Evolutionary conservation across 2,113 vertebrate species (phyloP).

Genomic region (Pseudonaja textilis): DNA sequence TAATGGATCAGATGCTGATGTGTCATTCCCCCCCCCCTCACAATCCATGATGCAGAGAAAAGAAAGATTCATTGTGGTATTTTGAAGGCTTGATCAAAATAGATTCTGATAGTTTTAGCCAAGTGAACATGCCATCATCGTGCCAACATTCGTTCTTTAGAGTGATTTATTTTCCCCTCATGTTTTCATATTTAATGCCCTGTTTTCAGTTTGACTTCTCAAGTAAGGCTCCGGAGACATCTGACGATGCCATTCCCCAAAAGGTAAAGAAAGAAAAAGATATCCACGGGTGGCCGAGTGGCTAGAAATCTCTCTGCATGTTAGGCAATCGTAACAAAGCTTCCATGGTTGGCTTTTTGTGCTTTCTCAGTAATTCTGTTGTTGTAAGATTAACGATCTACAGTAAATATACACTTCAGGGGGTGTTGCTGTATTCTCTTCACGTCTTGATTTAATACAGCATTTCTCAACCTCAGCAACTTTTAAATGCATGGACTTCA

Average conservation of each 20-base stretch:
- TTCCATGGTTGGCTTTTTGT: slow-evolving; percentile 59
- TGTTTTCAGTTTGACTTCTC: slow-evolving; percentile 80
- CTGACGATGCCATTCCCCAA: slow-evolving; percentile 80
- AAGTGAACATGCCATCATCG: slow-evolving; percentile 3
- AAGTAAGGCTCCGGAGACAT: slow-evolving; percentile 76
- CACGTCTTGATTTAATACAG: slow-evolving; percentile 49
- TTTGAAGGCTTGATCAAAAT: neutral
- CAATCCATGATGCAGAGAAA: neutral
- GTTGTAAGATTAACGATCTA: slow-evolving; percentile 38
- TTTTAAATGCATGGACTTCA: neutral
- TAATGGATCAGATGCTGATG: neutral
- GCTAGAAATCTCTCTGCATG: slow-evolving; percentile 67
- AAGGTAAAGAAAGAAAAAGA: slow-evolving; percentile 73
- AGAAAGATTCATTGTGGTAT: neutral
- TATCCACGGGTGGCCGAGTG: slow-evolving; percentile 48
- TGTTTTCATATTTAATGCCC: slow-evolving; percentile 74
- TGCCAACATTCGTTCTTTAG: slow-evolving; percentile 48
- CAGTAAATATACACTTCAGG: slow-evolving; percentile 22
- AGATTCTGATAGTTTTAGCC: slow-evolving; percentile 4
- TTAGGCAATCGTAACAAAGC: slow-evolving; percentile 70
- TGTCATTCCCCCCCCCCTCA: neutral
- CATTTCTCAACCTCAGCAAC: slow-evolving; percentile 13
- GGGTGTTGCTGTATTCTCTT: slow-evolving; percentile 30
- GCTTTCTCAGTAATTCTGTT: slow-evolving; percentile 53
- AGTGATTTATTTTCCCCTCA: slow-evolving; percentile 65